These are phyloP conservation scores for Oreochromis tanganicae DNA, from an alignment of 2,113 vertebrate genomes.

Conservation along the genomic window DNA sequence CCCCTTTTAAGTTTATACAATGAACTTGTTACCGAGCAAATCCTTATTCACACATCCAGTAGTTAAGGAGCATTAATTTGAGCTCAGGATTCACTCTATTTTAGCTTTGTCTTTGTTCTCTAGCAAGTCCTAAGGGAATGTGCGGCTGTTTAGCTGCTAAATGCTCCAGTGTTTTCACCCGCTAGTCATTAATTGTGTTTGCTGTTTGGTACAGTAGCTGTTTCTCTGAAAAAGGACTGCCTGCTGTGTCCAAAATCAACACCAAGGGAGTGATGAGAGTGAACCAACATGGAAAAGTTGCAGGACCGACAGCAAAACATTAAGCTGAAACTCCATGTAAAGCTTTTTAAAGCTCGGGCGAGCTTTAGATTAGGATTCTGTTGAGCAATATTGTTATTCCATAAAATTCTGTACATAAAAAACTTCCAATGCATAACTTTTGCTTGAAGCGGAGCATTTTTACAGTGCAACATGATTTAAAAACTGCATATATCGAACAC, in stretches of 20 bases:
- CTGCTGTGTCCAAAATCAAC: neutral
- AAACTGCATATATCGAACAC: neutral
- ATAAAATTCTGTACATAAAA: neutral
- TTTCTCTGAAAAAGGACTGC: neutral
- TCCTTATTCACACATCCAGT: neutral
- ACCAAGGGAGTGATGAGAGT: neutral
- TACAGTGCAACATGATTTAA: neutral
- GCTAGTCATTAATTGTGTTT: neutral
- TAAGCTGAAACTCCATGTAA: neutral
- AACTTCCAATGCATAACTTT: neutral
- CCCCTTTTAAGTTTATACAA: neutral
- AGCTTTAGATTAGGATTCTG: neutral
- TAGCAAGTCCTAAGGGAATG: neutral
- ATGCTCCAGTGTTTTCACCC: neutral
- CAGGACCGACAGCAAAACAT: neutral
- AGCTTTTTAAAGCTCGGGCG: neutral
- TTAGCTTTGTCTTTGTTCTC: neutral
- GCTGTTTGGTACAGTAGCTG: neutral
- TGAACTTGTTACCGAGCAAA: neutral
- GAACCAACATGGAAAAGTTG: neutral
- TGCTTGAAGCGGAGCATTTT: neutral
- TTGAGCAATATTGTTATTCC: neutral
- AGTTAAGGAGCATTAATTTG: neutral
- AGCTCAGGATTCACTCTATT: neutral
- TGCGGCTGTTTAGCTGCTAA: neutral